phyloP scores from a whole-genome alignment of 1,140 invertebrate genomes.

The Drosophila guanche region DNA sequence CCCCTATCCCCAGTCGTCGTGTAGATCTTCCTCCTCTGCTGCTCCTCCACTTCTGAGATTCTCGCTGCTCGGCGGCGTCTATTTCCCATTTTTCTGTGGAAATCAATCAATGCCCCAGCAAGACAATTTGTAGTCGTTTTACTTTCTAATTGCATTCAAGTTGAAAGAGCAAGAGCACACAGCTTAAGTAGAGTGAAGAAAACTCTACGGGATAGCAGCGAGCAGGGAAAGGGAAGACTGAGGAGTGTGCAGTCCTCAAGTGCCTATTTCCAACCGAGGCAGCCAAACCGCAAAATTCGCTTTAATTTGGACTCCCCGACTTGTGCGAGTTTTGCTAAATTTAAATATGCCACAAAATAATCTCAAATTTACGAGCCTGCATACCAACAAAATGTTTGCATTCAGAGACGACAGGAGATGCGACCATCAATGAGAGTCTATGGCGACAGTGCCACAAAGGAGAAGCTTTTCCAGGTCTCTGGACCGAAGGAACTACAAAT shows the following conservation, averaged over 20 bases:
- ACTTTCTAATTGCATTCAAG: constrained; percentile 77
- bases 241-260: constrained; percentile 45
- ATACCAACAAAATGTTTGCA: constrained; percentile 75
- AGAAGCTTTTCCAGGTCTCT: constrained; percentile 30
- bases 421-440: constrained; percentile 13
- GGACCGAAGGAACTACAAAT: constrained; percentile 29
- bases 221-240: not conserved
- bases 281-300: constrained; percentile 61
- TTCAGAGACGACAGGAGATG: constrained; percentile 59
- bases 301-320: constrained; percentile 44
- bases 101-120: constrained; percentile 74
- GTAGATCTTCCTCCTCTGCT: not conserved
- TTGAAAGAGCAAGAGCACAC: constrained; percentile 58
- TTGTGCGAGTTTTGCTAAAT: constrained; percentile 48
- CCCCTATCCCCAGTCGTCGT: not conserved
- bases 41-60: constrained; percentile 39
- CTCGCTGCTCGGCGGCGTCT: constrained; percentile 40
- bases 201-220: not conserved
- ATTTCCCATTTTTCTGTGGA: constrained; percentile 56
- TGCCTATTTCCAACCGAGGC: constrained; percentile 52
- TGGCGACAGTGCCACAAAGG: constrained; percentile 15
- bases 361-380: constrained; percentile 75
- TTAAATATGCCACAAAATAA: constrained; percentile 75
- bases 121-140: constrained; percentile 76
- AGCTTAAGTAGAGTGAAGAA: constrained; percentile 8